phyloP scores from a whole-genome alignment of 2,113 vertebrate genomes.

The Psittacula cyanocephala region DNA sequence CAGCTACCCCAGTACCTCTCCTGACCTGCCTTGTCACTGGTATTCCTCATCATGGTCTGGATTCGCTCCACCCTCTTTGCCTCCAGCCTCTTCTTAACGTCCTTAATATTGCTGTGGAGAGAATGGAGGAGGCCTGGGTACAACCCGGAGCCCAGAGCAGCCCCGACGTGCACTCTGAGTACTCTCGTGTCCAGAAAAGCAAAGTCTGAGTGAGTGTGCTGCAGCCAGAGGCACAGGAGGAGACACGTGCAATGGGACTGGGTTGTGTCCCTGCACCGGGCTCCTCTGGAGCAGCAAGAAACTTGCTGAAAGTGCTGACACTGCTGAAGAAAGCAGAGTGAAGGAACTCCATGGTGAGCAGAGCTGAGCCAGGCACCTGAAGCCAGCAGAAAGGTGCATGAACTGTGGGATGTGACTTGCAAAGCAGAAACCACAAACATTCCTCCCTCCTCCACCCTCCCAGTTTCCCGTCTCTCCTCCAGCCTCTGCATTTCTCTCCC shows the following conservation, averaged over 20 bases:
- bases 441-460: neutral
- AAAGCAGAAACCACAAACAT: neutral
- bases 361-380: neutral
- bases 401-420: neutral
- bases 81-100: constrained; percentile 85
- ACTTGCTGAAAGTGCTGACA: neutral
- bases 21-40: constrained; percentile 80
- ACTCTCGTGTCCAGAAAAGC: neutral
- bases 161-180: neutral
- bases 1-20: constrained; percentile 75
- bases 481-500: neutral
- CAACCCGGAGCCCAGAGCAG: neutral
- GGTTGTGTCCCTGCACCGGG: neutral
- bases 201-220: neutral
- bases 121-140: neutral
- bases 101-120: constrained; percentile 83
- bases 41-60: constrained; percentile 72
- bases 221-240: neutral
- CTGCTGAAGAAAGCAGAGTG: neutral
- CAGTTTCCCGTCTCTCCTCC: neutral
- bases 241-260: neutral
- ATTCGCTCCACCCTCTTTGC: constrained; percentile 74
- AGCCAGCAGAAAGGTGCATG: neutral
- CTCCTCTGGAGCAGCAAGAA: neutral
- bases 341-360: neutral